Base-by-base conservation (phyloP, 2,888 invertebrate genomes). In the Diplolepis rosae region DNA sequence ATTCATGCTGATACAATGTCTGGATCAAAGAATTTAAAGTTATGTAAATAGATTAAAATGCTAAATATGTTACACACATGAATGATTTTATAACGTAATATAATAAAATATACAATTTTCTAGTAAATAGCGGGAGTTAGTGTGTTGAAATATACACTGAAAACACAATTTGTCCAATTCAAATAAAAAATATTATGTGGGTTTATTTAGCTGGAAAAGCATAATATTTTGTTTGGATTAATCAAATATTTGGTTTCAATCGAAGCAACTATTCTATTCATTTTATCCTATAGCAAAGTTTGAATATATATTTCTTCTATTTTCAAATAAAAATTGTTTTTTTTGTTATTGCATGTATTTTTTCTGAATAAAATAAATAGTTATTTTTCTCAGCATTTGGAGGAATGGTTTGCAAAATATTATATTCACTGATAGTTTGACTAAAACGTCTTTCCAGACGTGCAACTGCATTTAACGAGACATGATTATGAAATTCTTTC, bases 401-500 rank as follows among this genome's bases (percentile, higher is more conserved):
- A n/a, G 45, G 9, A 45, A 45, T 4, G 3, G 18, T 45, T 45
- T 18, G 18, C 6, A 45, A 45, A 45, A 45, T 45, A 45, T 45
- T 67, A 67, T 69, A 72, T 56, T 73, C 52, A 68, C 73, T 70
- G 69, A 73, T 68, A 32, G 32, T 6, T 11, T 18, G 27, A 27
- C 18, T 56, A 35, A 32, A 52, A 30, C n/a, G 28, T 52, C 30
- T 30, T 35, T 66, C 69, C 66, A 75, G 73, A 71, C 73, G 69
- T 71, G 61, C 71, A 73, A 73, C 68, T 70, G 61, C 67, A 70
- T 68, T 75, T 75, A 70, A 70, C 54, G 70, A 70, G 18, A 66
- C 74, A 72, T 70, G 72, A 52, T 74, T 71, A 66, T 66, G 71
- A 69, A 74, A 70, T 65, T 69, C 32, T 52, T 69, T 69, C 68